Evolutionary conservation across 2,888 invertebrate species (phyloP), one percentile per base, ranked within the genome.

Genomic region (Hermodice carunculata): DNA sequence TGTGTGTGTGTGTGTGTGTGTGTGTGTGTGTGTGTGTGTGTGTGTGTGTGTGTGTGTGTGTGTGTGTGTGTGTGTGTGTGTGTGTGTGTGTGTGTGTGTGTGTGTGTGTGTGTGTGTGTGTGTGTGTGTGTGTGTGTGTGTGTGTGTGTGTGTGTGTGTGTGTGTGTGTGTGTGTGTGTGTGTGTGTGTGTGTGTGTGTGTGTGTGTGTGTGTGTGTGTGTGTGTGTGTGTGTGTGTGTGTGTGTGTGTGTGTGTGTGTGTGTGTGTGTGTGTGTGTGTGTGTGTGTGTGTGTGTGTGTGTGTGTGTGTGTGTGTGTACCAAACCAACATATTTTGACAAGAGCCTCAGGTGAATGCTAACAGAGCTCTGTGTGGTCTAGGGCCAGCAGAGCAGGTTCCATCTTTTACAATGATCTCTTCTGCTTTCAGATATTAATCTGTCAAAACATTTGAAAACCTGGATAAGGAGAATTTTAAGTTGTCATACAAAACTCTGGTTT

Each of bases 61-160:
- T 43, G 43, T 43, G 43, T 43, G 43, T 43, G 43, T 43, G 43
- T 43, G 43, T 43, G 43, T 5, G 43, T 43, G 43, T 43, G 43
- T 43, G 43, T 43, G 43, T 43, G 43, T 43, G 43, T 43, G 43
- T 43, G 43, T 14, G 43, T 8, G 43, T 14, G 43, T 43, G 43
- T 43, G 43, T 43, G 43, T 43, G 43, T 43, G 43, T 43, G 43
- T 43, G n/a, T n/a, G n/a, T n/a, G 43, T 14, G 43, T 8, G 43
- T n/a, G n/a, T n/a, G n/a, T n/a, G n/a, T n/a, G n/a, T n/a, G n/a
- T n/a, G n/a, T n/a, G n/a, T n/a, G n/a, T n/a, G n/a, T n/a, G n/a
- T n/a, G n/a, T n/a, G n/a, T n/a, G n/a, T n/a, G n/a, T n/a, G n/a
- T n/a, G n/a, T n/a, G n/a, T n/a, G n/a, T n/a, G n/a, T n/a, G n/a